A percentile compares a stretch with the other conserved stretches of the same genome.
Conservation (phyloP, 2,113 vertebrate genomes). For the Toxostoma redivivum region DNA sequence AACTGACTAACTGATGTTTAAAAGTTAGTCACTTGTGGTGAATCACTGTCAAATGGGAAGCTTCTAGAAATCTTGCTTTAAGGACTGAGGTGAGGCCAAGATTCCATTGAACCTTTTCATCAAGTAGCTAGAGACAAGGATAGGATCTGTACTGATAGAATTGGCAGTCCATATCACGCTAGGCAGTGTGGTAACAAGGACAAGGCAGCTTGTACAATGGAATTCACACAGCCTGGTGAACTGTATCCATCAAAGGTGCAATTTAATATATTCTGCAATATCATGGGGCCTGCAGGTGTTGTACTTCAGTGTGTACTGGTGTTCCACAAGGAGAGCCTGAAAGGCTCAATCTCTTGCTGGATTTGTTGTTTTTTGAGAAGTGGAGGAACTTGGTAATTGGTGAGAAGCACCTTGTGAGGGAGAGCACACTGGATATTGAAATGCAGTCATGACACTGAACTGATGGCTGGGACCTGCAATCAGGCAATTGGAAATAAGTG, state of each 20-base stretch:
- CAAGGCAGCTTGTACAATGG: not conserved
- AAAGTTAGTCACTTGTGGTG: constrained; percentile 26
- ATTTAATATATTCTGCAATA: not conserved
- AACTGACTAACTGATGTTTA: constrained; percentile 11
- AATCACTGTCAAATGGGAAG: constrained; percentile 45
- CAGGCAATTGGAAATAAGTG: not conserved
- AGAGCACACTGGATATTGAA: not conserved
- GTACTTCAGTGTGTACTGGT: fast-evolving
- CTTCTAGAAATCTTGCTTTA: not conserved
- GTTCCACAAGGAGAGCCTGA: not conserved
- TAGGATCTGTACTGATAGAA: not conserved
- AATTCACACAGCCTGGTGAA: not conserved
- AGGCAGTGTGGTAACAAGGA: not conserved
- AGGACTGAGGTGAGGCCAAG: not conserved
- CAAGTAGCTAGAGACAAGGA: not conserved
- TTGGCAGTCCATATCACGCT: not conserved
- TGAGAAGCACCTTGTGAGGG: not conserved
- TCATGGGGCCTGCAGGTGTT: not conserved
- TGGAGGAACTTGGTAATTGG: not conserved
- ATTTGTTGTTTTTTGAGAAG: not conserved
- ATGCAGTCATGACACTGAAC: fast-evolving
- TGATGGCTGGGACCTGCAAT: not conserved
- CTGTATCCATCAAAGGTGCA: not conserved
- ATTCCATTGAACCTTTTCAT: not conserved
- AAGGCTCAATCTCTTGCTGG: not conserved